Conservation (phyloP, 37 sponge, comb jelly and placozoan genomes). For the Spongilla lacustris region DNA sequence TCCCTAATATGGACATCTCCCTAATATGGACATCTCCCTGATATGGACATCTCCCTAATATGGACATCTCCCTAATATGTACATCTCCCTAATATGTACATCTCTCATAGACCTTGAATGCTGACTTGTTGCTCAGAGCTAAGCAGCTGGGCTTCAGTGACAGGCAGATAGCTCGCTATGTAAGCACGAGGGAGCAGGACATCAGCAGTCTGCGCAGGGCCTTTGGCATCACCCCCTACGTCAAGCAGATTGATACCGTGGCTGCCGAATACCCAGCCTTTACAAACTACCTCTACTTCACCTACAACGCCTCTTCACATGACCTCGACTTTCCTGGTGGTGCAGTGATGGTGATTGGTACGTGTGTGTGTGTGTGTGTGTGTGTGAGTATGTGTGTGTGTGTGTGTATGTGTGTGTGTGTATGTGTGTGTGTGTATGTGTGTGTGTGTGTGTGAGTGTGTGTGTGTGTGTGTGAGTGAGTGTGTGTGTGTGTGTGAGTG, state of each 20-base stretch:
- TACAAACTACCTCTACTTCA: slow-evolving; percentile 98
- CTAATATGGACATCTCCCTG: no score
- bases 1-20: no score
- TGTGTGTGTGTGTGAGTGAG: not conserved
- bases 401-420: not conserved
- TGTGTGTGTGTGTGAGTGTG: not conserved
- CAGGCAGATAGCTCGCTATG: slow-evolving; percentile 88
- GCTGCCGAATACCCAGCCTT: slow-evolving; percentile 97
- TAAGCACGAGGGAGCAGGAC: slow-evolving; percentile 72
- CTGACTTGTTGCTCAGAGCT: slow-evolving; percentile 70
- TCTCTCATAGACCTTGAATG: not conserved
- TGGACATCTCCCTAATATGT: no score
- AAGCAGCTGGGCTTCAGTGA: slow-evolving; percentile 97
- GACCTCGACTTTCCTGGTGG: slow-evolving; percentile 83
- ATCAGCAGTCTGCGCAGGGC: slow-evolving; percentile 71
- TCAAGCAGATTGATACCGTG: slow-evolving; percentile 98
- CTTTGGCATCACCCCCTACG: slow-evolving; percentile 69
- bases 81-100: no score
- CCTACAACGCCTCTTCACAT: slow-evolving; percentile 89
- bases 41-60: no score
- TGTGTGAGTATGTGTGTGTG: not conserved
- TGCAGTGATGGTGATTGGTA: not conserved
- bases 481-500: not conserved
- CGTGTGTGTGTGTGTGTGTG: not conserved
- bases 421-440: not conserved